phyloP scores from a whole-genome alignment of 1,140 invertebrate species.

The Panagrolaimus sp. region DNA sequence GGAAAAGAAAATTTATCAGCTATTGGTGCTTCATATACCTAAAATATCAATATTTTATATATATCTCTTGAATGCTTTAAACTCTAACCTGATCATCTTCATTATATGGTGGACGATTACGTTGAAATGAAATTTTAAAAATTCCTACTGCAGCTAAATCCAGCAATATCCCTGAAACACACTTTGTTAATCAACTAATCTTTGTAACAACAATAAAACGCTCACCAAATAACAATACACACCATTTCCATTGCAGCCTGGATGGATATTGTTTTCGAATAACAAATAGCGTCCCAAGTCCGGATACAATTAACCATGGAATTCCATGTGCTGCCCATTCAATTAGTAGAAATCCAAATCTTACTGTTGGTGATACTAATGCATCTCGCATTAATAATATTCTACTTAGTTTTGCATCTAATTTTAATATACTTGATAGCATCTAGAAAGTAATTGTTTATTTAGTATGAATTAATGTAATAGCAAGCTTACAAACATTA shows the following conservation, averaged over 20 bases:
- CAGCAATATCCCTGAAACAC: constrained; percentile 71
- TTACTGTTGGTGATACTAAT: neutral
- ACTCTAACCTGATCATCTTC: constrained; percentile 62
- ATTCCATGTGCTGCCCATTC: constrained; percentile 43
- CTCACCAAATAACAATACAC: constrained; percentile 38
- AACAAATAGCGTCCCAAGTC: constrained; percentile 25
- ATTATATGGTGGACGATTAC: constrained; percentile 71
- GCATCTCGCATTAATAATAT: neutral
- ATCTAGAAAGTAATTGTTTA: too few species aligned
- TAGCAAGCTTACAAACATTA: too few species aligned
- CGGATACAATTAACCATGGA: constrained; percentile 30
- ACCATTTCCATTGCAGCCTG: constrained; percentile 12
- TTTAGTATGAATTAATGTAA: too few species aligned
- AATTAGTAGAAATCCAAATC: constrained; percentile 27
- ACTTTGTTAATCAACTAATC: too few species aligned
- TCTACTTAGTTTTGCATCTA: constrained; percentile 1
- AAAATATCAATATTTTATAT: too few species aligned
- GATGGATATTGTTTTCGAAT: neutral
- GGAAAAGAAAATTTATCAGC: constrained; percentile 90
- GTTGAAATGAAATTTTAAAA: constrained; percentile 72
- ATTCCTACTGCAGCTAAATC: constrained; percentile 78
- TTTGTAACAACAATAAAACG: neutral
- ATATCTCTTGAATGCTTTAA: too few species aligned
- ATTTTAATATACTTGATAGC: neutral
- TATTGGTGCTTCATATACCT: constrained; percentile 62